Evolutionary conservation across 2,113 vertebrate genomes (phyloP).

Genomic region (Cyphomyrus discorhynchus): DNA sequence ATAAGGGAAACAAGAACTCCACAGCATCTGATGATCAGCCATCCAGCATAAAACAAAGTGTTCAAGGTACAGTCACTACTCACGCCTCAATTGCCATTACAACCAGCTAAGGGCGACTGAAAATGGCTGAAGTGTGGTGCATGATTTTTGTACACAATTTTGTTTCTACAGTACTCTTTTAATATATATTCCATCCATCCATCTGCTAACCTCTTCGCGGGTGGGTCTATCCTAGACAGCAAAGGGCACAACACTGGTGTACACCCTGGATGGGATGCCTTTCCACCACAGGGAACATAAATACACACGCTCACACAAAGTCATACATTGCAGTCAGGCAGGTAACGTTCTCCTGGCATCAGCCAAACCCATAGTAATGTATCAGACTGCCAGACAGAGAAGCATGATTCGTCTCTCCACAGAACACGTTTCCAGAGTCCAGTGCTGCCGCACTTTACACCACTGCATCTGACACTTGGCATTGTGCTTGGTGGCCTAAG

Average conservation of each 20-base stretch:
- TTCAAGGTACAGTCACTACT: slow-evolving; percentile 73
- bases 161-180: neutral
- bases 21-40: slow-evolving; percentile 63
- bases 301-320: neutral
- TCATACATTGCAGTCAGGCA: neutral
- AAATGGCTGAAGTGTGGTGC: neutral
- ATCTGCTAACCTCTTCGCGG: neutral
- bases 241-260: neutral
- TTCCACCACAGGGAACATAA: neutral
- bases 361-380: neutral
- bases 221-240: neutral
- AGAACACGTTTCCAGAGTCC: neutral
- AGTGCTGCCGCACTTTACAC: neutral
- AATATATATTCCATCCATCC: neutral
- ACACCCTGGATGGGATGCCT: neutral
- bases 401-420: neutral
- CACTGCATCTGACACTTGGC: neutral
- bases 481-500: neutral
- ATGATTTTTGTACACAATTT: neutral
- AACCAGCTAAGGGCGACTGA: neutral
- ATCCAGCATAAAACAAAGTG: slow-evolving; percentile 78
- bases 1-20: slow-evolving; percentile 78
- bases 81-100: slow-evolving; percentile 18
- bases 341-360: neutral
- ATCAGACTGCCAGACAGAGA: neutral